A percentile compares a stretch with the other conserved stretches of the same genome.
Conservation (phyloP, 2,797 vertebrate genomes). For the Sylvilagus floridanus region DNA sequence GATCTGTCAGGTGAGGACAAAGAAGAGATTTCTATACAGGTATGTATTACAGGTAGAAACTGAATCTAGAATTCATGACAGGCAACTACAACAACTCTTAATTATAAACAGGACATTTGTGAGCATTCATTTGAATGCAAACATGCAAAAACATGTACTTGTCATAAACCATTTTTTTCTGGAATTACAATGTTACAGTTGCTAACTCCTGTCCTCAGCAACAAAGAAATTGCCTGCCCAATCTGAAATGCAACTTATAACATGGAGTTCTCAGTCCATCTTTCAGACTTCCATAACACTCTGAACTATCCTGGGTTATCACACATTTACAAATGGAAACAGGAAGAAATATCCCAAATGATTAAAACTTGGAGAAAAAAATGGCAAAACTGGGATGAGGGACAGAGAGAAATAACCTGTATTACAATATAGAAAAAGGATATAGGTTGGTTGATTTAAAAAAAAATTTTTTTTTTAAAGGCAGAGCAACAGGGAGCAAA, state of each 20-base stretch:
- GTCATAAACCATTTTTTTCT: conserved; percentile 13
- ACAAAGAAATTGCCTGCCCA: background rate
- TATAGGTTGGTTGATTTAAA: conserved; percentile 19
- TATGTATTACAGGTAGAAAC: conserved; percentile 17
- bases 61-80: background rate
- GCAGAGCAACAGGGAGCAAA: no score
- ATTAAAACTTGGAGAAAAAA: conserved; percentile 13
- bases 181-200: background rate
- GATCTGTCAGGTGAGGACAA: background rate
- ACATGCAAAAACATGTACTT: conserved; percentile 42
- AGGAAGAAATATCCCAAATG: background rate
- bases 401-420: background rate
- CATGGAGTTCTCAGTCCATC: background rate
- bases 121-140: conserved; percentile 36
- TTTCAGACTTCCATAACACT: background rate
- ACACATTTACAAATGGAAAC: background rate
- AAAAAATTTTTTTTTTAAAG: no score
- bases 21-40: background rate
- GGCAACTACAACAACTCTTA: conserved; percentile 30
- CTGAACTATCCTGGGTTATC: background rate
- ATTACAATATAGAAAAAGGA: background rate
- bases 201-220: conserved; percentile 16
- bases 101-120: conserved; percentile 3
- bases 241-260: background rate
- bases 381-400: background rate